Evolutionary conservation across 2,113 vertebrate genomes (phyloP).

Genomic region (Mionectes macconnelli): DNA sequence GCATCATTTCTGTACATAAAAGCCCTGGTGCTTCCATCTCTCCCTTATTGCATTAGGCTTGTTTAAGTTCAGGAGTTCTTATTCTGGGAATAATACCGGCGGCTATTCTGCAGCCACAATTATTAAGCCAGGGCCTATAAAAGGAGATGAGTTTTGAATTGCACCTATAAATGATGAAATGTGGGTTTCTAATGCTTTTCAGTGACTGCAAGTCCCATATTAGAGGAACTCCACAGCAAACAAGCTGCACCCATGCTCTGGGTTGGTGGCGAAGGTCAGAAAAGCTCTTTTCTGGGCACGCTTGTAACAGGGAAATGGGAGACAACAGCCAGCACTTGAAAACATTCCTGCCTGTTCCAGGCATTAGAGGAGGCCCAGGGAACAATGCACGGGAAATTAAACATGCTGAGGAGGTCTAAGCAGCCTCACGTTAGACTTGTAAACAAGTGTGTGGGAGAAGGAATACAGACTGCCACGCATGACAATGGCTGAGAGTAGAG

Average conservation of each 20-base stretch:
- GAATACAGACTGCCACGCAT: background rate
- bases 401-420: background rate
- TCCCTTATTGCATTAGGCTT: constrained; percentile 31
- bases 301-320: background rate
- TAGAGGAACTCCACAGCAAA: background rate
- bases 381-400: background rate
- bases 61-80: constrained; percentile 52
- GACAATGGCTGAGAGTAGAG: background rate
- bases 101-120: constrained; percentile 53
- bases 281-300: background rate
- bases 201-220: background rate
- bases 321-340: background rate
- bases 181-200: constrained; percentile 35
- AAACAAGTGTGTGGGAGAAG: constrained; percentile 9
- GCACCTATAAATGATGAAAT: constrained; percentile 57
- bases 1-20: constrained; percentile 58
- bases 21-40: constrained; percentile 33
- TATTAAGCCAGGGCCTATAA: constrained; percentile 61
- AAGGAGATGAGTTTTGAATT: constrained; percentile 65
- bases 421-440: background rate
- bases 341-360: background rate
- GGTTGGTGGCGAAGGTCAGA: background rate
- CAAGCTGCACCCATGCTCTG: background rate
- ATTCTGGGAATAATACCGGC: constrained; percentile 36
- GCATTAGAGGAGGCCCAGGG: background rate